These are phyloP conservation scores for Norana najaformis DNA, from an alignment of 2,888 invertebrate genomes.

Conservation along the genomic window DNA sequence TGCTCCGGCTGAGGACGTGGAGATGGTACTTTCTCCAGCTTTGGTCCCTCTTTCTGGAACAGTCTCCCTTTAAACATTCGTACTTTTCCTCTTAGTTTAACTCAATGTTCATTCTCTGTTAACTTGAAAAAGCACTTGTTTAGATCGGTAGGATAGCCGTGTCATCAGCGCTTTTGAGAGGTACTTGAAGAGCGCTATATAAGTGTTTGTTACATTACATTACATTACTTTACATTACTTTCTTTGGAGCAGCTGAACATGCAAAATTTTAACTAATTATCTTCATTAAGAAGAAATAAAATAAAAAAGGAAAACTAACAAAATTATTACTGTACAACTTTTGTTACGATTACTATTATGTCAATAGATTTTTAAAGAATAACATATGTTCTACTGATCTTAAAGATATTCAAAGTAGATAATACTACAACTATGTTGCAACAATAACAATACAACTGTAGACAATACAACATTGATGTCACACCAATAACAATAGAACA, in stretches of 20 bases:
- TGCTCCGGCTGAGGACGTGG: constrained; percentile 37
- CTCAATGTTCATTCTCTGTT: too few species aligned
- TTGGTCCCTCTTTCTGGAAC: too few species aligned
- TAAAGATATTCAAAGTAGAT: neutral
- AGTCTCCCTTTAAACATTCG: too few species aligned
- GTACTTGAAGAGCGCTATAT: too few species aligned
- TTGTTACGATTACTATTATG: neutral
- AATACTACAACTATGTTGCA: neutral
- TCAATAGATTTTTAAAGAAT: too few species aligned
- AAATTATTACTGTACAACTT: neutral
- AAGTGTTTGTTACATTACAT: too few species aligned
- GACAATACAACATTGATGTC: neutral
- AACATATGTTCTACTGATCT: neutral
- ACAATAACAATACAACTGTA: neutral
- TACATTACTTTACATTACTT: neutral
- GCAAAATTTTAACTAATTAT: neutral
- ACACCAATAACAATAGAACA: neutral
- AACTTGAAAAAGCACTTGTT: too few species aligned
- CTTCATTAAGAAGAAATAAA: neutral
- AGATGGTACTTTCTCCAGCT: constrained; percentile 22
- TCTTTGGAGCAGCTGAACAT: constrained; percentile 25
- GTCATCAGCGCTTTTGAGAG: too few species aligned
- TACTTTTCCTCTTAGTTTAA: too few species aligned
- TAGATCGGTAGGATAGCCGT: too few species aligned
- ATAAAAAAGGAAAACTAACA: neutral